Evolutionary conservation across 2,888 invertebrate species (phyloP).

Genomic region (Alcis repandata): DNA sequence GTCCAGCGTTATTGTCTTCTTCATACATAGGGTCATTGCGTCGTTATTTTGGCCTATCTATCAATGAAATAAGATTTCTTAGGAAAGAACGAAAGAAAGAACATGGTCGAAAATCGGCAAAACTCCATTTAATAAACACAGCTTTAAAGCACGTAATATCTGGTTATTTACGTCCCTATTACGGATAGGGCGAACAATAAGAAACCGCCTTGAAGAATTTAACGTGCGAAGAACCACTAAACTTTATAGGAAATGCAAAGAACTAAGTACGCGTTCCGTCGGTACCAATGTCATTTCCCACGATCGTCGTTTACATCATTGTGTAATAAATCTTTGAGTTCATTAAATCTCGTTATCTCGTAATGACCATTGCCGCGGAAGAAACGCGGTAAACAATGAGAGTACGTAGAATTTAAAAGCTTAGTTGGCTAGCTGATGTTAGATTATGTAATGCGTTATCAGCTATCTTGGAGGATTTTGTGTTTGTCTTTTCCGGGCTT

Average conservation of each 20-base stretch:
- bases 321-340: slow-evolving; percentile 38
- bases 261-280: not conserved
- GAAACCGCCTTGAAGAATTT: slow-evolving; percentile 24
- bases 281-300: slow-evolving; percentile 60
- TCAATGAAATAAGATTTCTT: too few species aligned
- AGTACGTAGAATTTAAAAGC: slow-evolving; percentile 33
- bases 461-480: slow-evolving; percentile 32
- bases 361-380: slow-evolving; percentile 37
- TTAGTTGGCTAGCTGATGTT: slow-evolving; percentile 16
- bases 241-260: slow-evolving; percentile 38
- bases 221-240: slow-evolving; percentile 30
- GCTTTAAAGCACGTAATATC: not conserved
- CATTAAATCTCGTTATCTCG: slow-evolving; percentile 37
- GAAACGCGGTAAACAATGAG: slow-evolving; percentile 43
- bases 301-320: slow-evolving; percentile 52
- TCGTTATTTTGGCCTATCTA: too few species aligned
- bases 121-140: too few species aligned
- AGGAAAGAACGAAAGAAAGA: too few species aligned
- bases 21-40: too few species aligned
- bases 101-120: too few species aligned
- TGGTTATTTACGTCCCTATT: not conserved
- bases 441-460: slow-evolving; percentile 36
- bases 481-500: slow-evolving; percentile 17
- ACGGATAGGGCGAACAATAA: not conserved
- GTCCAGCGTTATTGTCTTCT: too few species aligned